Evolutionary conservation across 2,113 vertebrate genomes (phyloP).

Genomic region (Brienomyrus brachyistius): DNA sequence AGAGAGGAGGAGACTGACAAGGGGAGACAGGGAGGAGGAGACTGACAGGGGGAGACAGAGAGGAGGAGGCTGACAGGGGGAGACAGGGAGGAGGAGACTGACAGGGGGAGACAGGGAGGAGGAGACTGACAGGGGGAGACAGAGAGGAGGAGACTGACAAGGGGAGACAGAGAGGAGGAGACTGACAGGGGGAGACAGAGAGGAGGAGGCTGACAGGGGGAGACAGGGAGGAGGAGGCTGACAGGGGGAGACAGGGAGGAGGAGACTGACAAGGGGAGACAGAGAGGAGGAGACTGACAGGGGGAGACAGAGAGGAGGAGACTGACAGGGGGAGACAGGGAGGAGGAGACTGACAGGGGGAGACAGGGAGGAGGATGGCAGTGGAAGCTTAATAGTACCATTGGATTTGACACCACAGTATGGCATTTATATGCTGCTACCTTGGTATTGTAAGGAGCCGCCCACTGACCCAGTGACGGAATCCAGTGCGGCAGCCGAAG

Average conservation of each 20-base stretch:
- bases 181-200: too few species aligned
- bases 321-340: background rate
- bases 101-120: background rate
- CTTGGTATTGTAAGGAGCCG: background rate
- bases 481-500: too few species aligned
- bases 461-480: too few species aligned
- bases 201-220: too few species aligned
- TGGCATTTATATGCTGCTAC: background rate
- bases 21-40: too few species aligned
- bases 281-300: background rate
- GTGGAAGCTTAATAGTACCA: background rate
- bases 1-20: background rate
- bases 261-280: background rate
- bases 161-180: background rate
- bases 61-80: background rate
- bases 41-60: background rate
- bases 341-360: too few species aligned
- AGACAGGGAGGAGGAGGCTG: too few species aligned
- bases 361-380: background rate
- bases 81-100: background rate
- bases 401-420: background rate
- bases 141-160: background rate
- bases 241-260: too few species aligned
- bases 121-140: background rate
- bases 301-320: background rate